Base-by-base conservation (phyloP, 2,797 vertebrate species). In the Sparidentex hasta region DNA sequence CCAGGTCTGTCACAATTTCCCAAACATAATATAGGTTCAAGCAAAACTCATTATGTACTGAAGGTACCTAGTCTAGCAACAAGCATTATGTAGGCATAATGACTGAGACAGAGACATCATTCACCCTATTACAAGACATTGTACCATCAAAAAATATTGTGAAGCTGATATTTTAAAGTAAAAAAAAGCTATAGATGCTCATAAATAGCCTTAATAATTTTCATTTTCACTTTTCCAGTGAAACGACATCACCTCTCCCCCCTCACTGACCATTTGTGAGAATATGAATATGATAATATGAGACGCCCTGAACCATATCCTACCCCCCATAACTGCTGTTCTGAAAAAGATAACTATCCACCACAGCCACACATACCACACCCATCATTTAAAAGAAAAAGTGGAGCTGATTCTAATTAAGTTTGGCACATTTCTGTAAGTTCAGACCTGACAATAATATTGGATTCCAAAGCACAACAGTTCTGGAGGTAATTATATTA, bases 221-320 rank as follows among this genome's bases (percentile, higher is more conserved):
- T 46, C 54, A 50, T 2, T 38, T 27, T 27, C 27, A 27, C 27
- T 27, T 27, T 27, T 4, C 21, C 20, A 8, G 11, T 25, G 1
- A 14, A 58, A 51, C 43, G 47, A 44, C 27, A 59, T 67, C 25
- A 51, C 7, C 21, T 50, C 7, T 69, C 54, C 58, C 27, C 43
- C 17, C 43, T 38, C 48, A 55, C 20, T 62, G 25, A 67, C 7
- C 27, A 52, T 68, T 12, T 46, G 20, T 43, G n/a, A 67, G 52
- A 43, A 38, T 59, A 29, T 62, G 4, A 58, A 67, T 67, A 46
- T 66, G 47, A 76, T 47, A 21, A 62, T 68, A 20, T 54, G 56
- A 46, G 18, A 21, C 20, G 61, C 11, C 17, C 41, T 5, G 2
- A 65, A 65, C 27, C 7, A 7, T 55, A 23, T 64, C 51, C 41